Evolutionary conservation across 2,888 invertebrate species (phyloP).

Genomic region (Latheticus oryzae): DNA sequence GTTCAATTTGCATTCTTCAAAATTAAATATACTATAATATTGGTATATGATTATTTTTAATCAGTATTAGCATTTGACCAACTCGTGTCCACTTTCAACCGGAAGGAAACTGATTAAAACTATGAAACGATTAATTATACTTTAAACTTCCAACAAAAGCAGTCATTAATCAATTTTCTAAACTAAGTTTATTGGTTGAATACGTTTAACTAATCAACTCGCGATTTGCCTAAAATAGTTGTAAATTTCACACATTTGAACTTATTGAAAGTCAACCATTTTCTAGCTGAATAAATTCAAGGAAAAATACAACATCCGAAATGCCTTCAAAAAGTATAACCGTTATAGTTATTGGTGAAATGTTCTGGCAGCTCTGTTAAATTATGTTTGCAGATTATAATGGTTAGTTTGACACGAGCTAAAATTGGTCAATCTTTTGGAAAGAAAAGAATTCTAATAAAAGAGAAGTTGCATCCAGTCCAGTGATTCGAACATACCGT

Average conservation of each 20-base stretch:
- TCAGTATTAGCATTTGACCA: no score
- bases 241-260: constrained; percentile 7
- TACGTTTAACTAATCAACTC: no score
- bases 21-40: no score
- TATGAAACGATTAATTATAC: constrained; percentile 37
- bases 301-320: constrained; percentile 14
- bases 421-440: constrained; percentile 63
- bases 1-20: no score
- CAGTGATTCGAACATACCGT: constrained; percentile 54
- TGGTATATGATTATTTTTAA: no score
- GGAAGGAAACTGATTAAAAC: constrained; percentile 28
- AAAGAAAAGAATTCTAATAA: constrained; percentile 64
- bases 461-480: constrained; percentile 58
- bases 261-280: constrained; percentile 10
- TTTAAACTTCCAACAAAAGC: constrained; percentile 21
- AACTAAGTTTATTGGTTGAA: constrained; percentile 15
- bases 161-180: constrained; percentile 35
- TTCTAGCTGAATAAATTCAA: background rate
- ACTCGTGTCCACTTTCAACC: constrained; percentile 15
- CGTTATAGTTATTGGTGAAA: constrained; percentile 17
- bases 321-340: constrained; percentile 26
- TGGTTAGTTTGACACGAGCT: constrained; percentile 63
- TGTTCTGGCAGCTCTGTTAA: constrained; percentile 45
- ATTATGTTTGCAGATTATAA: constrained; percentile 62
- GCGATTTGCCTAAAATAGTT: constrained; percentile 9